These are phyloP conservation scores for Rhinogobio ventralis DNA, from an alignment of 2,797 vertebrate species.

Conservation along the genomic window DNA sequence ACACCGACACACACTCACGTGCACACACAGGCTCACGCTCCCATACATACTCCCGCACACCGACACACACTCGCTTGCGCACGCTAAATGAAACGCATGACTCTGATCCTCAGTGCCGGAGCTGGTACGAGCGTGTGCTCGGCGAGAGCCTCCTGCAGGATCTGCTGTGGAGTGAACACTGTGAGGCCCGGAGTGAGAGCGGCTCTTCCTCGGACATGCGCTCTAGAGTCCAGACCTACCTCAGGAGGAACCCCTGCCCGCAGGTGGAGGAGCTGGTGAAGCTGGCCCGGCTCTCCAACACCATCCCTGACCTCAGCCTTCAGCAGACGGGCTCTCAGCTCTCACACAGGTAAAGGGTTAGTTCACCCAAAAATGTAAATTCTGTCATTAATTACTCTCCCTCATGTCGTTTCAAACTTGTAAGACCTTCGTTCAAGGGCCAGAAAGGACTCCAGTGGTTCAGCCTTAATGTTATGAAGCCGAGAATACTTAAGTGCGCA, in stretches of 20 bases:
- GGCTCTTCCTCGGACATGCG: neutral
- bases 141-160: constrained; percentile 77
- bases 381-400: too few relatives aligned
- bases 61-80: too few relatives aligned
- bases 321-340: constrained; percentile 68
- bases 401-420: too few relatives aligned
- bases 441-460: too few relatives aligned
- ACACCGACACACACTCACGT: too few relatives aligned
- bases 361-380: too few relatives aligned
- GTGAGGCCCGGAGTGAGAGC: neutral
- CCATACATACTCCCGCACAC: rapidly evolving
- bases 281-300: constrained; percentile 69
- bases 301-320: constrained; percentile 67
- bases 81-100: too few relatives aligned
- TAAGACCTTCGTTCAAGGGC: too few relatives aligned
- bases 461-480: too few relatives aligned
- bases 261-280: constrained; percentile 72
- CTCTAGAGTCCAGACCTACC: constrained; percentile 63
- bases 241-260: constrained; percentile 75
- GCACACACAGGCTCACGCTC: rapidly evolving
- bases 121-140: constrained; percentile 76
- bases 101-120: constrained; percentile 64
- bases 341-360: constrained; percentile 67
- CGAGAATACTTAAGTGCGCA: too few relatives aligned
- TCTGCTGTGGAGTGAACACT: constrained; percentile 70